These are phyloP conservation scores for Cliona cf. orientalis DNA, from an alignment of 37 sponge, comb jelly and placozoan genomes.

Conservation along the genomic window DNA sequence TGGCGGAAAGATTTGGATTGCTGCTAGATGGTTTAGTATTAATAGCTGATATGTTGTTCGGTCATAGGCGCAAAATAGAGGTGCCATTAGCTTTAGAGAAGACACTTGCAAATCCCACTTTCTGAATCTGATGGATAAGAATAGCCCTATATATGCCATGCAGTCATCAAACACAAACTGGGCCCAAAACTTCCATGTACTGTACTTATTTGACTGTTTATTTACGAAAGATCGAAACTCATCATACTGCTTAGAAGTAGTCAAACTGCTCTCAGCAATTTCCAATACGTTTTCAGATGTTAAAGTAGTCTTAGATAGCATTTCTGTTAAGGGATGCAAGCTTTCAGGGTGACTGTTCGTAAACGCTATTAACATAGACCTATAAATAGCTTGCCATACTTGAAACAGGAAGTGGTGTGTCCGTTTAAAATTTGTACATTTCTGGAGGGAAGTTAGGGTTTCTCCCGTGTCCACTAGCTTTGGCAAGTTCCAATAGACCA, in stretches of 20 bases:
- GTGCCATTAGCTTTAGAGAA: constrained; percentile 26
- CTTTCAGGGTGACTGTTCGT: neutral
- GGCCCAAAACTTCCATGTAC: constrained; percentile 25
- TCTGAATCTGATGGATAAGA: constrained; percentile 15
- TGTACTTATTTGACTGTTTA: neutral
- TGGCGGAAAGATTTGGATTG: neutral
- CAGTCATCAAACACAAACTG: constrained; percentile 29
- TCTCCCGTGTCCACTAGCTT: neutral
- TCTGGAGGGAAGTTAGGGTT: neutral
- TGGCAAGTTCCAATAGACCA: neutral
- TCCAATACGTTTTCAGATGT: neutral
- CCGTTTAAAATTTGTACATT: neutral
- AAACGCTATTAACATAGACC: neutral
- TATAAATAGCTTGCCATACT: neutral
- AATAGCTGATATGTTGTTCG: constrained; percentile 10
- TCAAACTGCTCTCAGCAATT: neutral
- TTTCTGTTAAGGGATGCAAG: neutral
- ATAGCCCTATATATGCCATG: constrained; percentile 23
- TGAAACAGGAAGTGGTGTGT: neutral
- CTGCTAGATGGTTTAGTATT: constrained; percentile 7
- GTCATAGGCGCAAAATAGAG: constrained; percentile 32
- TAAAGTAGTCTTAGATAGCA: neutral
- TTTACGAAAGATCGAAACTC: neutral
- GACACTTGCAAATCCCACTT: constrained; percentile 28
- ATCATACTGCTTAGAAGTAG: neutral